A percentile compares a stretch with the other conserved stretches of the same genome.
Conservation (phyloP, 2,888 invertebrate species). For the Drosophila vallismaia region DNA sequence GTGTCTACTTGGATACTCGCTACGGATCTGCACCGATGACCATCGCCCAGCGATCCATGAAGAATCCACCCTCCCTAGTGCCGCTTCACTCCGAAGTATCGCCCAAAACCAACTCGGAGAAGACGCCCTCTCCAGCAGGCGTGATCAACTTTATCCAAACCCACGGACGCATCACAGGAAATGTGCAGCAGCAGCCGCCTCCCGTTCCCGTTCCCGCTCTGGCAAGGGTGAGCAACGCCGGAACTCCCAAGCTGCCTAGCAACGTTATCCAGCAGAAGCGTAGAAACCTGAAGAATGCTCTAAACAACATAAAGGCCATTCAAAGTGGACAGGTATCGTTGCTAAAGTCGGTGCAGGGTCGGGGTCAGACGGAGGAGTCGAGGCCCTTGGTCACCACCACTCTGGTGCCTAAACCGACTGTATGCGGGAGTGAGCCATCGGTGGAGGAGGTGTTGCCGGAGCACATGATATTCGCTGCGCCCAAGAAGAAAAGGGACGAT, state of each 20-base stretch:
- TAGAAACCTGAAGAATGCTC: constrained; percentile 76
- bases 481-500: constrained; percentile 67
- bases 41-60: constrained; percentile 61
- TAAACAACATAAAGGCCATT: constrained; percentile 75
- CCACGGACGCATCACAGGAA: constrained; percentile 70
- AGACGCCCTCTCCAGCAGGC: constrained; percentile 63
- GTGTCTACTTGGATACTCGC: constrained; percentile 61
- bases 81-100: constrained; percentile 43
- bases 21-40: constrained; percentile 68
- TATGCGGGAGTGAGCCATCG: constrained; percentile 55
- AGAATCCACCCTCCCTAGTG: constrained; percentile 48
- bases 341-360: constrained; percentile 67
- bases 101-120: constrained; percentile 38
- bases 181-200: constrained; percentile 29
- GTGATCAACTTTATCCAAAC: constrained; percentile 77
- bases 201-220: not conserved
- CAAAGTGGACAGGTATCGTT: constrained; percentile 77
- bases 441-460: constrained; percentile 69
- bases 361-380: constrained; percentile 30
- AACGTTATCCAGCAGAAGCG: constrained; percentile 77
- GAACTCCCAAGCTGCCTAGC: constrained; percentile 53
- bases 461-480: constrained; percentile 71
- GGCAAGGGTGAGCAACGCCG: constrained; percentile 21
- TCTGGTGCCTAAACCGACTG: constrained; percentile 48
- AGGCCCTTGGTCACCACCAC: constrained; percentile 55